Evolutionary conservation across 64 coral and sea anemone species (phyloP).

Genomic region (Stichodactyla mertensii): DNA sequence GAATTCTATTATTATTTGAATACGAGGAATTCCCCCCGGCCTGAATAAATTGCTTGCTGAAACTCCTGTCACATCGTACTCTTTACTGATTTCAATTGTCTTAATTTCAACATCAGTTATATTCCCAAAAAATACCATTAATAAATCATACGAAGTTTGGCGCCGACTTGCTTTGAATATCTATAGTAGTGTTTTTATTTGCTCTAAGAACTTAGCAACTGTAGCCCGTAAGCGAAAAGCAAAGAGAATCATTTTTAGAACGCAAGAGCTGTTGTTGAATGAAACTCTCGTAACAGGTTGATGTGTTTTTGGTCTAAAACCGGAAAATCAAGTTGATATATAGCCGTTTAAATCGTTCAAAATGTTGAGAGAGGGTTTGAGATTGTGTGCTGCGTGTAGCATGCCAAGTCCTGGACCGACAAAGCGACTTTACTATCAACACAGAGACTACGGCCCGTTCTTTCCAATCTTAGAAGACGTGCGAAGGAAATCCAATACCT

Average conservation of each 20-base stretch:
- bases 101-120: not conserved
- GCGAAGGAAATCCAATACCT: constrained; percentile 41
- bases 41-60: not conserved
- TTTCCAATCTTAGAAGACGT: constrained; percentile 76
- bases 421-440: constrained; percentile 84
- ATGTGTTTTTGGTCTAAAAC: not conserved
- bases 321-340: not conserved
- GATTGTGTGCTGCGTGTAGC: constrained; percentile 58
- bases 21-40: not conserved
- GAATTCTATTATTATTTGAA: not conserved
- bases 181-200: not conserved
- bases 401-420: constrained; percentile 78
- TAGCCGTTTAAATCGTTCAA: not conserved
- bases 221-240: not conserved
- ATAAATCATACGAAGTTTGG: not conserved
- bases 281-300: not conserved
- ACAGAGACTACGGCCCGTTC: constrained; percentile 69
- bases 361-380: constrained; percentile 25
- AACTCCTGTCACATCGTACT: not conserved
- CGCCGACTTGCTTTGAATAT: not conserved
- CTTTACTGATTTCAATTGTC: not conserved
- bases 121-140: not conserved
- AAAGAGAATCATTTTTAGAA: not conserved
- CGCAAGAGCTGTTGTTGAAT: not conserved
- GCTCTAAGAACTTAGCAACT: not conserved